Evolutionary conservation across 2,797 vertebrate species (phyloP).

Genomic region (Tauraco hartlaubi): DNA sequence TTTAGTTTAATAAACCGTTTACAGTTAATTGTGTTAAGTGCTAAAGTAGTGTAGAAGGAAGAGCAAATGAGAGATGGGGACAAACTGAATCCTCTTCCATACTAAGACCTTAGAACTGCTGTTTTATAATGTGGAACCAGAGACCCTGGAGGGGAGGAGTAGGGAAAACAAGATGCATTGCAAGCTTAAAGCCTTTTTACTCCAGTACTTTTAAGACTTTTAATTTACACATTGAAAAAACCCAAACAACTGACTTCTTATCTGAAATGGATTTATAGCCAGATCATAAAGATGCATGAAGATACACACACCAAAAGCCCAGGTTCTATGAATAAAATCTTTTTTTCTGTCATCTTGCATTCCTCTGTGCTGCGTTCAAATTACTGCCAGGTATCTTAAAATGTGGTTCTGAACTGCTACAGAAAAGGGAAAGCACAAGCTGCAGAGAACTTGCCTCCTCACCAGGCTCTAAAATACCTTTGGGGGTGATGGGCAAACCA

Average conservation of each 20-base stretch:
- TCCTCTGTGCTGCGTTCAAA: background rate
- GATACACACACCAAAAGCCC: background rate
- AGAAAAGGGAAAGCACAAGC: background rate
- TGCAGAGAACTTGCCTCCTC: background rate
- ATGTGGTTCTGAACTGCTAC: background rate
- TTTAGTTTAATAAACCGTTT: conserved; percentile 52
- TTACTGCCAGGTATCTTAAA: background rate
- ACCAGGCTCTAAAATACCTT: background rate
- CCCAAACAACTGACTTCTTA: background rate
- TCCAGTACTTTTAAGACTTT: background rate
- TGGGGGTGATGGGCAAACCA: background rate
- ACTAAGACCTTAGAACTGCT: background rate
- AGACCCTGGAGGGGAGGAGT: background rate
- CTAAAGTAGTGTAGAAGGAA: background rate
- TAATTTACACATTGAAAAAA: background rate
- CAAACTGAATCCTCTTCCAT: background rate
- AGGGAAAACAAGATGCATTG: background rate
- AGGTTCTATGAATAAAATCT: background rate
- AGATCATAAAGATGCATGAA: background rate
- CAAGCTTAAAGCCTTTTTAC: background rate
- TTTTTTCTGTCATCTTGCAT: background rate
- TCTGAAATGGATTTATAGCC: background rate
- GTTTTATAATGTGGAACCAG: background rate
- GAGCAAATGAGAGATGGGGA: background rate
- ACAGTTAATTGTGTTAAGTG: conserved; percentile 48